Conservation (phyloP, 1,140 invertebrate species). For the Meteorus sp. region DNA sequence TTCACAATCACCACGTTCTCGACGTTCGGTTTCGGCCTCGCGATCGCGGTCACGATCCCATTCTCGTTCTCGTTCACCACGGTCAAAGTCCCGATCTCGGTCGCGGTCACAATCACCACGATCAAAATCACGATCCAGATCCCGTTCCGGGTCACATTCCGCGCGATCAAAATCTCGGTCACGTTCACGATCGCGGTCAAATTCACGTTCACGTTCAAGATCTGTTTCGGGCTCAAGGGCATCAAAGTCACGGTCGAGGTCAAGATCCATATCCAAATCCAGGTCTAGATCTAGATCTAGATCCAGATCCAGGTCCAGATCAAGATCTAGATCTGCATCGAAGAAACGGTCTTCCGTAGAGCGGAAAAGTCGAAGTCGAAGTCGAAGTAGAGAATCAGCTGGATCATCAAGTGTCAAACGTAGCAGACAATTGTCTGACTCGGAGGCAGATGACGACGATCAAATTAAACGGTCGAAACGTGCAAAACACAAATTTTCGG, state of each 20-base stretch:
- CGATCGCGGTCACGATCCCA: constrained; percentile 38
- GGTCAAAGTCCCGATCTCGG: constrained; percentile 42
- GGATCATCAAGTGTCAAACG: constrained; percentile 43
- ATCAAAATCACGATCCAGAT: constrained; percentile 38
- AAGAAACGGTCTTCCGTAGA: constrained; percentile 40
- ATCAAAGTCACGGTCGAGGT: constrained; percentile 44
- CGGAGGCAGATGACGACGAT: constrained; percentile 56
- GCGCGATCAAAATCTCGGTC: constrained; percentile 38
- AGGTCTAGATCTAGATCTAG: constrained; percentile 37
- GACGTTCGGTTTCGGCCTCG: constrained; percentile 36
- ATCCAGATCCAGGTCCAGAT: constrained; percentile 38
- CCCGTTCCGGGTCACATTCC: constrained; percentile 48
- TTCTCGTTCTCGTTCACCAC: constrained; percentile 38
- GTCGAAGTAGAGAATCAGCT: constrained; percentile 45
- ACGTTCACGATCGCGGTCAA: constrained; percentile 43
- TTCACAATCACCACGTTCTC: constrained; percentile 30
- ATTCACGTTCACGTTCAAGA: constrained; percentile 38
- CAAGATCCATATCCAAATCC: too few species aligned
- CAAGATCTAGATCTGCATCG: constrained; percentile 44
- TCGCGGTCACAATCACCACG: constrained; percentile 36
- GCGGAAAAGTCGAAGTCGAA: constrained; percentile 26
- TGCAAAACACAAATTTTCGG: constrained; percentile 42
- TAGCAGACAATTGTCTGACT: constrained; percentile 59
- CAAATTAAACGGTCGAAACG: constrained; percentile 52
- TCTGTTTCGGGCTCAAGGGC: constrained; percentile 45